These are phyloP conservation scores for Phalacrocorax pelagicus DNA, from an alignment of 2,113 vertebrate genomes.

Conservation along the genomic window DNA sequence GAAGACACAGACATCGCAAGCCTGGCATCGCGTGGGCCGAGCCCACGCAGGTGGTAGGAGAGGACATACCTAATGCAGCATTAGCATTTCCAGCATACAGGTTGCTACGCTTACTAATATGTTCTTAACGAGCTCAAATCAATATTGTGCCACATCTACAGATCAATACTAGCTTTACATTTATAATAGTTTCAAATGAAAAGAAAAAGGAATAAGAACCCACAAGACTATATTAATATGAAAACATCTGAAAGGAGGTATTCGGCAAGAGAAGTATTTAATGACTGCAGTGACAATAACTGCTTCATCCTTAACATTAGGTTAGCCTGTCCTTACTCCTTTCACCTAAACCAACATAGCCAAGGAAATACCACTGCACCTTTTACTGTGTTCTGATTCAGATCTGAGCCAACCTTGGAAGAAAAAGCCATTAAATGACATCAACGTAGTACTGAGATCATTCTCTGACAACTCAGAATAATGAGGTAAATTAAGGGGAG, in stretches of 20 bases:
- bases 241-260: background rate
- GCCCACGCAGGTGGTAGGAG: accelerated
- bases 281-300: background rate
- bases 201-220: background rate
- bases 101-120: background rate
- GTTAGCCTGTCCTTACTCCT: background rate
- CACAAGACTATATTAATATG: background rate
- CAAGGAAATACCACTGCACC: background rate
- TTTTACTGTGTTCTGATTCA: background rate
- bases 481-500: conserved; percentile 37
- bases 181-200: background rate
- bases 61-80: background rate
- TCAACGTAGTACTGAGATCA: background rate
- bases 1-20: background rate
- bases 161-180: background rate
- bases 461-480: conserved; percentile 41
- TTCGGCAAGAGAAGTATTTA: background rate
- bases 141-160: background rate
- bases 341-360: background rate
- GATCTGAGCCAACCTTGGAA: conserved; percentile 3
- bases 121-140: background rate
- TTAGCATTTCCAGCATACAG: background rate
- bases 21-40: background rate
- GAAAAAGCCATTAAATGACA: background rate
- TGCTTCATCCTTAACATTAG: background rate